Evolutionary conservation across 2,797 vertebrate species (phyloP).

Genomic region (Sciurus vulgaris): DNA sequence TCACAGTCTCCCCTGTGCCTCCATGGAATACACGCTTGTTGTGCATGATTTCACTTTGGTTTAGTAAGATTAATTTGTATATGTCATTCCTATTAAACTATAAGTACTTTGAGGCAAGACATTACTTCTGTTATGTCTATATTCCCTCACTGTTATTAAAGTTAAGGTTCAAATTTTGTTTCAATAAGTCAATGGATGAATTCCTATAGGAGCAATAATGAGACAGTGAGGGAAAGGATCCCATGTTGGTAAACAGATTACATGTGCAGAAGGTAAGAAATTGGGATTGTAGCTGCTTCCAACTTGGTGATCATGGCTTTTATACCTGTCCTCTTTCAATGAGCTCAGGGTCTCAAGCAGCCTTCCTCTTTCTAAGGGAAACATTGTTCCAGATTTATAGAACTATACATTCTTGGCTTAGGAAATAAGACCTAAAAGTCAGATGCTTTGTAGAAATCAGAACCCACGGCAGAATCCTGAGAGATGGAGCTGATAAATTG

Average conservation of each 20-base stretch:
- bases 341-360: neutral
- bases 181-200: neutral
- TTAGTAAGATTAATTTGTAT: neutral
- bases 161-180: conserved; percentile 5
- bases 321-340: neutral
- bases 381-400: neutral
- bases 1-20: neutral
- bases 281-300: neutral
- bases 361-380: neutral
- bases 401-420: neutral
- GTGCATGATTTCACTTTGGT: neutral
- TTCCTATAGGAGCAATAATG: neutral
- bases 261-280: neutral
- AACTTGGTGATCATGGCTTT: neutral
- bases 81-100: neutral
- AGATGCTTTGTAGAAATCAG: neutral
- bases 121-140: neutral
- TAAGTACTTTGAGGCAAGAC: neutral
- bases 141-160: neutral
- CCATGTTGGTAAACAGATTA: neutral
- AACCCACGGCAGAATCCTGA: neutral
- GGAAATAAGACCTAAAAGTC: neutral
- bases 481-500: neutral
- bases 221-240: neutral
- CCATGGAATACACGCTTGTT: neutral